phyloP scores from a whole-genome alignment of 2,797 vertebrate species.

The Crocodylus rhombifer region DNA sequence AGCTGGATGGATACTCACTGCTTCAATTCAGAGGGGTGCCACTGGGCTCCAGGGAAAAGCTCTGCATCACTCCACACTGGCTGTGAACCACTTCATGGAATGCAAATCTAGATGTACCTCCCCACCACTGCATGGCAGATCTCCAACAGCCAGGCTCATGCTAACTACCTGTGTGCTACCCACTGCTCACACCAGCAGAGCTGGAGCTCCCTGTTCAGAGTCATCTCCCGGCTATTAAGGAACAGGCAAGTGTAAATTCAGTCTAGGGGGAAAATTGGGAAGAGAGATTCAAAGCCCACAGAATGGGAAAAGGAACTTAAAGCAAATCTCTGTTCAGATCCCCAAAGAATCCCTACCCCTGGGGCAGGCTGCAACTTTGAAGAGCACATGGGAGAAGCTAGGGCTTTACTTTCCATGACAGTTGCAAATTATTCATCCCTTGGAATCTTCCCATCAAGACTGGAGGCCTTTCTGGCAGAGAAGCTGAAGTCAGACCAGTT shows the following conservation, averaged over 20 bases:
- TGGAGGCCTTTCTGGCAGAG: background rate
- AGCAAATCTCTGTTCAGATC: background rate
- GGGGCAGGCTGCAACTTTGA: background rate
- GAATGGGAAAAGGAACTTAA: background rate
- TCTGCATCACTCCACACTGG: background rate
- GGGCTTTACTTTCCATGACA: background rate
- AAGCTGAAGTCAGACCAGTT: accelerated
- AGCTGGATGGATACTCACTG: background rate
- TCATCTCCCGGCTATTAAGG: background rate
- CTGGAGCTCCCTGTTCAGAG: background rate
- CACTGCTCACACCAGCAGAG: background rate
- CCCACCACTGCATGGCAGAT: background rate
- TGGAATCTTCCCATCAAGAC: background rate
- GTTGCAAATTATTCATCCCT: background rate
- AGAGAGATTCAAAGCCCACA: background rate
- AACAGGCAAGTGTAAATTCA: background rate
- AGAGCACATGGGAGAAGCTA: background rate
- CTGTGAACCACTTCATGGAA: background rate
- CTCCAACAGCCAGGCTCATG: background rate
- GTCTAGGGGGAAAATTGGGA: background rate
- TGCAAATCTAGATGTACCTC: background rate
- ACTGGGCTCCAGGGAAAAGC: background rate
- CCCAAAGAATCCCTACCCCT: too few species aligned
- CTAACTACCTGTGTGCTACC: background rate
- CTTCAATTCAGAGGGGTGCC: background rate